These are phyloP conservation scores for Chionodraco myersi DNA, from an alignment of 2,113 vertebrate genomes.

Conservation along the genomic window DNA sequence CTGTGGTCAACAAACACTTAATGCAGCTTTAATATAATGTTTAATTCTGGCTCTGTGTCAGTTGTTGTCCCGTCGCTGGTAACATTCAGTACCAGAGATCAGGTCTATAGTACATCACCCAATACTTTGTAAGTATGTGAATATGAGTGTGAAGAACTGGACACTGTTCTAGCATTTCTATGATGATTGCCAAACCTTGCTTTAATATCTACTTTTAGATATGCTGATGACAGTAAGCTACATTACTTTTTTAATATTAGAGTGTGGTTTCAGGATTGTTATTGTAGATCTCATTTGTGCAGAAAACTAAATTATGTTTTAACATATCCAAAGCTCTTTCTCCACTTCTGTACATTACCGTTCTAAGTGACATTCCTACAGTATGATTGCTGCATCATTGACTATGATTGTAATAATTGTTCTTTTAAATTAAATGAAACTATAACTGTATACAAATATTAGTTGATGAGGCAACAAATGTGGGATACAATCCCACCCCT, in stretches of 20 bases:
- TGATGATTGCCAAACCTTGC: slow-evolving; percentile 16
- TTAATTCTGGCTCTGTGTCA: slow-evolving; percentile 6
- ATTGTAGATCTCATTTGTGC: not conserved
- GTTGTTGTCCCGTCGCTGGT: slow-evolving; percentile 43
- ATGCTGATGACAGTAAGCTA: not conserved
- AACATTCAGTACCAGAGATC: slow-evolving; percentile 2
- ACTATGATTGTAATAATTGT: slow-evolving; percentile 64
- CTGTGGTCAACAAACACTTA: not conserved
- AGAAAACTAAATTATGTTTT: not conserved
- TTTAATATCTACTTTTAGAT: not conserved
- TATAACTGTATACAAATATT: not conserved
- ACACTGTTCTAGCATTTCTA: slow-evolving; percentile 20
- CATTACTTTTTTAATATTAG: not conserved
- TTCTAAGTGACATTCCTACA: slow-evolving; percentile 24
- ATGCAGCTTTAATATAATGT: slow-evolving; percentile 13
- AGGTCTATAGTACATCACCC: not conserved
- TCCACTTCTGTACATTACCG: not conserved
- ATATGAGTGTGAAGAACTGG: slow-evolving; percentile 10
- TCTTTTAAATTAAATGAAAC: slow-evolving; percentile 20
- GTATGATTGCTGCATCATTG: slow-evolving; percentile 42
- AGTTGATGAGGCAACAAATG: slow-evolving; percentile 3
- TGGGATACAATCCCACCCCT: not conserved
- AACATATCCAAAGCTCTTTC: slow-evolving; percentile 2
- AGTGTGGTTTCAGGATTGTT: slow-evolving; percentile 1
- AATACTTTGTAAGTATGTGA: not conserved